Conservation (phyloP, 2,113 vertebrate genomes). For the Chamaea fasciata region DNA sequence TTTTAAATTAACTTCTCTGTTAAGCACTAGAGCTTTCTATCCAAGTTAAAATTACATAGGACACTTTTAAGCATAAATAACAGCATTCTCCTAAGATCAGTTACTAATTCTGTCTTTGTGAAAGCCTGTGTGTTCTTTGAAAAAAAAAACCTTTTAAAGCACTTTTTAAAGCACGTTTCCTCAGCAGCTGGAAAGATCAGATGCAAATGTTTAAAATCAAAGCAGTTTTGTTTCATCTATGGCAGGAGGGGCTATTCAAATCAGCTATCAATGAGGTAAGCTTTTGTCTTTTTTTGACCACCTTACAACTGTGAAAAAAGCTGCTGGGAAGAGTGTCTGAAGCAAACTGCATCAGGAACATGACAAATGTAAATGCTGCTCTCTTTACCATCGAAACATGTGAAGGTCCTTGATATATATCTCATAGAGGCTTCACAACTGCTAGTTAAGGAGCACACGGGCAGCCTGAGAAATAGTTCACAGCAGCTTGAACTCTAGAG, state of each 20-base stretch:
- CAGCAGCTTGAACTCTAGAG: background rate
- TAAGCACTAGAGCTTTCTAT: background rate
- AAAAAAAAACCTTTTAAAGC: background rate
- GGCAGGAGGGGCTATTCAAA: background rate
- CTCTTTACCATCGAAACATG: background rate
- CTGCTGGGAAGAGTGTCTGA: background rate
- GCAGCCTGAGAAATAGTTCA: background rate
- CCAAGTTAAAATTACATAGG: background rate
- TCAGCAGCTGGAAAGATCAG: background rate
- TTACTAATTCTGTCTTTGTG: background rate
- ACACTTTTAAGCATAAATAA: background rate
- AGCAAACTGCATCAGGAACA: background rate
- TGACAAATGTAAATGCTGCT: background rate
- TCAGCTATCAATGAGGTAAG: background rate
- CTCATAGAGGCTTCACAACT: background rate
- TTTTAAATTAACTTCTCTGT: background rate
- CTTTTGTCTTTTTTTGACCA: background rate
- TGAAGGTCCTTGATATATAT: background rate
- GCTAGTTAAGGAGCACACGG: background rate
- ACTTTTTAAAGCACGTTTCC: background rate
- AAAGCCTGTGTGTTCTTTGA: background rate
- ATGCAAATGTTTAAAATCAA: background rate
- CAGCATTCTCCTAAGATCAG: background rate
- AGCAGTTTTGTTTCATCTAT: background rate
- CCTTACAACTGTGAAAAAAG: background rate